Conservation (phyloP, 1,140 invertebrate genomes). For the Druon quercuslanigerum region DNA sequence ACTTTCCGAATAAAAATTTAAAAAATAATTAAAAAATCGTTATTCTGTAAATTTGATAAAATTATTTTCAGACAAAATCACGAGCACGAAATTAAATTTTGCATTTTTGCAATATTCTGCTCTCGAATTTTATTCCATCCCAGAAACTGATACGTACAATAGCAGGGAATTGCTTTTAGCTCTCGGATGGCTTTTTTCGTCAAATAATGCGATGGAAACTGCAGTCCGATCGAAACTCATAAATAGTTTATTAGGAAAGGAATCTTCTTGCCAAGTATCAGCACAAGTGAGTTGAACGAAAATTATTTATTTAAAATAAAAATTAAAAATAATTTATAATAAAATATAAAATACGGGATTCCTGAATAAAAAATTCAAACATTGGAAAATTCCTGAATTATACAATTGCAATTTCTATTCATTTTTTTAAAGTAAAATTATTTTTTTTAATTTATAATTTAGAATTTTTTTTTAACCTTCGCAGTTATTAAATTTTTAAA, state of each 20-base stretch:
- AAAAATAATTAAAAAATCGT: too few relatives aligned
- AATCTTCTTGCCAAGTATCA: conserved; percentile 36
- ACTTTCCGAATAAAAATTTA: too few relatives aligned
- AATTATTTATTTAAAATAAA: too few relatives aligned
- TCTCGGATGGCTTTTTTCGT: conserved; percentile 61
- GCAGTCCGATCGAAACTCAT: conserved; percentile 49
- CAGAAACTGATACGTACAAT: conserved; percentile 30
- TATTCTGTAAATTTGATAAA: background rate
- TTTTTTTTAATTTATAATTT: too few relatives aligned
- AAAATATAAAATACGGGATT: too few relatives aligned
- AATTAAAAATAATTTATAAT: too few relatives aligned
- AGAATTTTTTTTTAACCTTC: too few relatives aligned
- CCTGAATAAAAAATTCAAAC: too few relatives aligned
- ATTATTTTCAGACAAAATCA: conserved; percentile 53
- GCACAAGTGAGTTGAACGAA: background rate
- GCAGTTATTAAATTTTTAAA: too few relatives aligned
- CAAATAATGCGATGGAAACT: conserved; percentile 50
- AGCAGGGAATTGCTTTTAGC: conserved; percentile 58
- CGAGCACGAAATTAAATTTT: conserved; percentile 59
- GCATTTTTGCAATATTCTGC: conserved; percentile 61
- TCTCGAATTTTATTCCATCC: conserved; percentile 58
- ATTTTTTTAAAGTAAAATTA: too few relatives aligned
- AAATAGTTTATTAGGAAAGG: conserved; percentile 49
- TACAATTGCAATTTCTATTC: too few relatives aligned
- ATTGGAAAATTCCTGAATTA: too few relatives aligned